Conservation (phyloP, 2,888 invertebrate genomes). For the Subacronicta megacephala region DNA sequence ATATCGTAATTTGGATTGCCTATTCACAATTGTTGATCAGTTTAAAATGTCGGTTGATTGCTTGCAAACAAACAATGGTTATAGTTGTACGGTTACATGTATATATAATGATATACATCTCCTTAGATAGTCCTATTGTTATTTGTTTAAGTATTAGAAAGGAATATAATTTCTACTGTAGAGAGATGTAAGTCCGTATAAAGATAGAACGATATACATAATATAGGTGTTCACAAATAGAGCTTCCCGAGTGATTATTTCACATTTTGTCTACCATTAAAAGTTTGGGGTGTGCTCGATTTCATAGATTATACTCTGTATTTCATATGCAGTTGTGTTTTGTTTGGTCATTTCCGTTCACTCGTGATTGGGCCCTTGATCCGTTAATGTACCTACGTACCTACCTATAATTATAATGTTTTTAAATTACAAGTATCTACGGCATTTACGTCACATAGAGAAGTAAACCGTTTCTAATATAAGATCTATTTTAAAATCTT, state of each 20-base stretch:
- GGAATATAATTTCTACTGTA: slow-evolving; percentile 78
- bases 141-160: slow-evolving; percentile 73
- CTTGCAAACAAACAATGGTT: no score
- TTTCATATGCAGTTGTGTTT: slow-evolving; percentile 8
- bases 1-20: no score
- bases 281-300: slow-evolving; percentile 57
- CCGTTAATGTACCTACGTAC: slow-evolving; percentile 28
- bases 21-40: no score
- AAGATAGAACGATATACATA: slow-evolving; percentile 62
- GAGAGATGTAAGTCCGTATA: slow-evolving; percentile 73
- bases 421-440: slow-evolving; percentile 18
- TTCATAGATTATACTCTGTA: slow-evolving; percentile 13
- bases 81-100: no score
- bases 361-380: slow-evolving; percentile 26
- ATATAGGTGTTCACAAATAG: slow-evolving; percentile 81
- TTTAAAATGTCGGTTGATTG: no score
- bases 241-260: slow-evolving; percentile 81
- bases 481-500: slow-evolving; percentile 26
- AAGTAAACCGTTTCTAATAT: slow-evolving; percentile 23
- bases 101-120: slow-evolving; percentile 73
- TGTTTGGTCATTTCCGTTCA: slow-evolving; percentile 14
- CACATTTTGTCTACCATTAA: slow-evolving; percentile 76
- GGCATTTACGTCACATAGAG: slow-evolving; percentile 29
- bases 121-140: slow-evolving; percentile 84
- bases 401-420: no score